phyloP scores from a whole-genome alignment of 2,113 vertebrate genomes.

The Salvelinus fontinalis region DNA sequence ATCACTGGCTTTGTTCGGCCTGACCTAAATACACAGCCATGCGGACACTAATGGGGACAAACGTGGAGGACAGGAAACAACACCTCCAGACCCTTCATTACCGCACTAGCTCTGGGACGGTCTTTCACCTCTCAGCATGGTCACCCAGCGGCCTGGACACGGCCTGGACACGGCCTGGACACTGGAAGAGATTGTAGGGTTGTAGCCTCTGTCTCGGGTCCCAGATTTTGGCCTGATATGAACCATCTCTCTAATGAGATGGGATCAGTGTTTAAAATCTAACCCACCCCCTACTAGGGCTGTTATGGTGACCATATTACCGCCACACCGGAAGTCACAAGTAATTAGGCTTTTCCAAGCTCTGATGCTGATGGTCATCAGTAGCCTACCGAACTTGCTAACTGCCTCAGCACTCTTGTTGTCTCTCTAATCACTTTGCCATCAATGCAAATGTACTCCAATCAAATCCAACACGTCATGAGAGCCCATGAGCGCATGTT shows the following conservation, averaged over 20 bases:
- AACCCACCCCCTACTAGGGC: background rate
- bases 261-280: background rate
- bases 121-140: slow-evolving; percentile 14
- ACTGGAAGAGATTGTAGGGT: background rate
- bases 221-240: slow-evolving; percentile 17
- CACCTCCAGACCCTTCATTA: slow-evolving; percentile 54
- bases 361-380: too few species aligned
- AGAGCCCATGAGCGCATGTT: too few species aligned
- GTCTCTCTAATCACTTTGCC: too few species aligned
- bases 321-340: too few species aligned
- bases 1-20: slow-evolving; percentile 54
- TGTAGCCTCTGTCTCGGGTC: background rate
- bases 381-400: too few species aligned
- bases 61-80: slow-evolving; percentile 48
- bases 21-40: slow-evolving; percentile 73
- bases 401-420: too few species aligned
- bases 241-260: slow-evolving; percentile 33
- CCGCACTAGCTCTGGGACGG: slow-evolving; percentile 6
- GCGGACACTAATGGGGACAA: slow-evolving; percentile 55
- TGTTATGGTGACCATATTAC: too few species aligned
- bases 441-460: too few species aligned
- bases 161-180: background rate
- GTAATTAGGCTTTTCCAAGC: too few species aligned
- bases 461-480: too few species aligned
- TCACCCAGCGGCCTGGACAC: background rate